phyloP scores from a whole-genome alignment of 2,113 vertebrate species.

The Gobius niger region DNA sequence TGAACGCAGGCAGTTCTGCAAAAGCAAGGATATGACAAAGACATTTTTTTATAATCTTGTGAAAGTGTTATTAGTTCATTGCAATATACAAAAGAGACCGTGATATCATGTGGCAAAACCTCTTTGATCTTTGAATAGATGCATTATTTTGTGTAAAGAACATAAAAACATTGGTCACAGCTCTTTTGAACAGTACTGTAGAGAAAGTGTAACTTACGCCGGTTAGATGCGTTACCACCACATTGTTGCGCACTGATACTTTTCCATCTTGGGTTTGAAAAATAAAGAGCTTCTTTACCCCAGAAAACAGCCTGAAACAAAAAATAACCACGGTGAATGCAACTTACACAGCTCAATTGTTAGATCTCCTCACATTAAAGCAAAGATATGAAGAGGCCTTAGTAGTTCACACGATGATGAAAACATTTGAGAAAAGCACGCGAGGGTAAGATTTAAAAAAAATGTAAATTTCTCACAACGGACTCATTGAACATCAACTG shows the following conservation, averaged over 20 bases:
- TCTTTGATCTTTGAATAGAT: no score
- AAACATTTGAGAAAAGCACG: neutral
- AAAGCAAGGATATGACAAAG: constrained; percentile 6
- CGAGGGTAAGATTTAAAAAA: neutral
- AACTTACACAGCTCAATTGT: neutral
- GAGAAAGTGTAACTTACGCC: constrained; percentile 77
- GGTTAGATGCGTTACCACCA: constrained; percentile 93
- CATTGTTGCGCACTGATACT: constrained; percentile 88
- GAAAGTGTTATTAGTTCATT: no score
- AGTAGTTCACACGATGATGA: neutral
- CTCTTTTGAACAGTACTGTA: neutral
- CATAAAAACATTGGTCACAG: neutral
- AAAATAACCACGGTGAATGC: neutral
- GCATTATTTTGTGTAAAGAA: no score
- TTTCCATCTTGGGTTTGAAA: constrained; percentile 94
- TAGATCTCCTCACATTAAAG: neutral
- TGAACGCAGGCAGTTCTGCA: constrained; percentile 87
- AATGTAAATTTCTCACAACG: constrained; percentile 6
- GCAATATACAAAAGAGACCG: neutral
- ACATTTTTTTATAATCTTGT: neutral
- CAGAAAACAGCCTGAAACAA: constrained; percentile 90
- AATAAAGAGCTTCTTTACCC: constrained; percentile 94
- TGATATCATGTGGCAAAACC: neutral
- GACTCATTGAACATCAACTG: neutral
- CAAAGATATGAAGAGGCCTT: neutral